These are phyloP conservation scores for Alauda arvensis DNA, from an alignment of 2,797 vertebrate genomes.

Conservation along the genomic window DNA sequence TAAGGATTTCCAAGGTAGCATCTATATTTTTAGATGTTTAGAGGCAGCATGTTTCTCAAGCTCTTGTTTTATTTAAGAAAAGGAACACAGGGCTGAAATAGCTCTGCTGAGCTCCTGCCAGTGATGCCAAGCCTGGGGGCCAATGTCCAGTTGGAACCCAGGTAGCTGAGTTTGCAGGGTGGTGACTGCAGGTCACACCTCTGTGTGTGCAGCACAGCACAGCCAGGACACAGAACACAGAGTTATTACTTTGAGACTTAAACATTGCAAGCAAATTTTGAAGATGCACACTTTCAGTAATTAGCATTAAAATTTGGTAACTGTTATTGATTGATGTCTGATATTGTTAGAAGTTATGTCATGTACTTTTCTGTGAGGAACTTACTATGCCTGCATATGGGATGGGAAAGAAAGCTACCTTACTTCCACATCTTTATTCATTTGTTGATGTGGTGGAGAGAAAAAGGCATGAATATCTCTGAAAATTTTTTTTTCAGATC, in stretches of 20 bases:
- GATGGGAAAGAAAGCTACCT: not conserved
- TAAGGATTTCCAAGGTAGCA: not conserved
- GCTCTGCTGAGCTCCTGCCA: not conserved
- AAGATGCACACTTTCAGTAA: not conserved
- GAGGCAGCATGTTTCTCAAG: not conserved
- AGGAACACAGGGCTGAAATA: not conserved
- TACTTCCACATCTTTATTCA: not conserved
- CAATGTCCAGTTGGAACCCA: not conserved
- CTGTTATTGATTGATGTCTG: not conserved
- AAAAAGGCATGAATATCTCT: not conserved
- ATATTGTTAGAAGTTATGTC: not conserved
- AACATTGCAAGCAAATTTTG: not conserved
- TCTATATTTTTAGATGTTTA: not conserved
- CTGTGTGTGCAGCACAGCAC: accelerated
- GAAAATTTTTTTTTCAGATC: not conserved
- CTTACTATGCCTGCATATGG: not conserved
- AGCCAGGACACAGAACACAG: not conserved
- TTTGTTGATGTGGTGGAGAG: not conserved
- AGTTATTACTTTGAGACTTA: not conserved
- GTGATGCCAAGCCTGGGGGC: not conserved
- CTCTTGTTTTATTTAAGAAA: not conserved
- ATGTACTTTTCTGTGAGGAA: not conserved
- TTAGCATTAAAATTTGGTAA: not conserved
- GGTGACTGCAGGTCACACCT: accelerated
- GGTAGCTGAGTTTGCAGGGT: accelerated